Percentiles rank a stretch among this genome's conserved stretches.
These are phyloP conservation scores for Drosophila engyochracea DNA, from an alignment of 2,888 invertebrate genomes.

Conservation along the genomic window DNA sequence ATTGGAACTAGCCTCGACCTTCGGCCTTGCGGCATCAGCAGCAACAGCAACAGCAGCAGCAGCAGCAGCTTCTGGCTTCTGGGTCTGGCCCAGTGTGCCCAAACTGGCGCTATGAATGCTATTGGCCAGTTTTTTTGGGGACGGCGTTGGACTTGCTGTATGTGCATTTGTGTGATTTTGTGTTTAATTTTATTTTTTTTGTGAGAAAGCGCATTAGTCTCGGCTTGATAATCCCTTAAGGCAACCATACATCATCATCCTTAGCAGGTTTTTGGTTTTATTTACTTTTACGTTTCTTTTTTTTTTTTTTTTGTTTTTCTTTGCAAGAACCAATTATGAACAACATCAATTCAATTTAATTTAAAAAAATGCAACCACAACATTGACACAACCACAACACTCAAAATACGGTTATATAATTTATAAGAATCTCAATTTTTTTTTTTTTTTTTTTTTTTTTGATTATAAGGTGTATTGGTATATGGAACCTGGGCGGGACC, in stretches of 20 bases:
- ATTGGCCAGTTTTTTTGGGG: conserved; percentile 35
- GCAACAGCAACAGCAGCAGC: not conserved
- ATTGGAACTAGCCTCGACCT: conserved; percentile 40
- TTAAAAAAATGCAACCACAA: conserved; percentile 84
- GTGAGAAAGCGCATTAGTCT: conserved; percentile 61
- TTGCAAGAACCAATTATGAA: conserved; percentile 42
- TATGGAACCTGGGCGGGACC: conserved; percentile 70
- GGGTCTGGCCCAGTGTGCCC: conserved; percentile 51
- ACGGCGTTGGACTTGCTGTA: conserved; percentile 37
- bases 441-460: conserved; percentile 29
- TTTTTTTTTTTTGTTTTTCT: not conserved
- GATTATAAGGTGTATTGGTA: conserved; percentile 44
- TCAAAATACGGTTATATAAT: conserved; percentile 62
- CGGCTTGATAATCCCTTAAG: conserved; percentile 32
- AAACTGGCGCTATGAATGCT: conserved; percentile 65
- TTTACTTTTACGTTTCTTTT: not conserved
- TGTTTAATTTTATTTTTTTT: conserved; percentile 3
- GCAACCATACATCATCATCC: conserved; percentile 16
- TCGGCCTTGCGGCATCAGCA: conserved; percentile 5
- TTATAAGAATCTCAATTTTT: conserved; percentile 23
- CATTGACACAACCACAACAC: conserved; percentile 85
- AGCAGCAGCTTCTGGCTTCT: conserved; percentile 6
- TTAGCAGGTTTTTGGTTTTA: conserved; percentile 10
- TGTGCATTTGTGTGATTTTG: conserved; percentile 17
- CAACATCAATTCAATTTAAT: conserved; percentile 70